Percentiles rank a stretch among this genome's conserved stretches.
Conservation (phyloP, 2,797 vertebrate genomes). For the Menidia menidia region DNA sequence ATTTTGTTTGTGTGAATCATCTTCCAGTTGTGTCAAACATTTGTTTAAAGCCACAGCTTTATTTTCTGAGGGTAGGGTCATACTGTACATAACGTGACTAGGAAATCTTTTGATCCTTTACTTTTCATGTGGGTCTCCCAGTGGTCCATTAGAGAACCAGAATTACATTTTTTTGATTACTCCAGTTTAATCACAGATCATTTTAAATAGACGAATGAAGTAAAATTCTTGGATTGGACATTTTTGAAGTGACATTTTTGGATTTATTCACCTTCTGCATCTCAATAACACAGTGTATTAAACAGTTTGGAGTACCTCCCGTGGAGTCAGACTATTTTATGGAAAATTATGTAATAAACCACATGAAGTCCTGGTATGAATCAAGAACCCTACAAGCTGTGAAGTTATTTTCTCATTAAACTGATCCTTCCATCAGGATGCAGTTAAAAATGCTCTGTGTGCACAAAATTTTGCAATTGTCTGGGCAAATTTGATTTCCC, state of each 20-base stretch:
- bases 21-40: not conserved
- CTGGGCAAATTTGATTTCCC: too few relatives aligned
- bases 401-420: constrained; percentile 1
- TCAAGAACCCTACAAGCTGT: not conserved
- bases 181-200: too few relatives aligned
- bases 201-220: too few relatives aligned
- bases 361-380: not conserved
- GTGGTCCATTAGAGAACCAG: not conserved
- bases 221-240: too few relatives aligned
- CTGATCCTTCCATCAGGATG: not conserved
- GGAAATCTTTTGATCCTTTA: constrained; percentile 5
- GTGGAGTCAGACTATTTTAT: not conserved
- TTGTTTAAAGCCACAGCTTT: not conserved
- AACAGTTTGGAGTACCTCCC: too few relatives aligned
- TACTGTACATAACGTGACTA: constrained; percentile 1
- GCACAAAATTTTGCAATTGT: too few relatives aligned
- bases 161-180: not conserved
- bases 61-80: constrained; percentile 1
- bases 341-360: not conserved
- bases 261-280: too few relatives aligned
- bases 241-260: too few relatives aligned
- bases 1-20: constrained; percentile 39
- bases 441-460: not conserved
- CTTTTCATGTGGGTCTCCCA: too few relatives aligned
- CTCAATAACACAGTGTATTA: too few relatives aligned